Conservation (phyloP, 1,140 invertebrate species). For the Drosophila fuyamai region DNA sequence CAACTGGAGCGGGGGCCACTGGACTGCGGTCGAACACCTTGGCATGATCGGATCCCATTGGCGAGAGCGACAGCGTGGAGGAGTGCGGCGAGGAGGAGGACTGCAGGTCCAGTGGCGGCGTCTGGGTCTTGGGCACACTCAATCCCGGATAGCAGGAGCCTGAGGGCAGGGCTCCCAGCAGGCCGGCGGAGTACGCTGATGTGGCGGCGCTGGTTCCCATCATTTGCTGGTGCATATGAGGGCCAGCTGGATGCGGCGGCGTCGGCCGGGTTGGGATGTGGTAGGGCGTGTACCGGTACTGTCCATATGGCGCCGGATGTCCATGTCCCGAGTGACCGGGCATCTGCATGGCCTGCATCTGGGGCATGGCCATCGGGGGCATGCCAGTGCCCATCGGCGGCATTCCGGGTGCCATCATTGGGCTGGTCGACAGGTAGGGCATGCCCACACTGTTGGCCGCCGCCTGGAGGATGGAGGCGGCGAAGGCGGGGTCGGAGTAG, state of each 20-base stretch:
- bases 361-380: conserved; percentile 85
- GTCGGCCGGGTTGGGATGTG: conserved; percentile 77
- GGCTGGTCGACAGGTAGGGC: conserved; percentile 84
- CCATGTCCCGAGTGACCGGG: conserved; percentile 42
- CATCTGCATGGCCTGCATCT: conserved; percentile 30
- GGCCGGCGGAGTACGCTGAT: conserved; percentile 53
- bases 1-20: conserved; percentile 41
- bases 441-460: conserved; percentile 89
- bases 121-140: conserved; percentile 71
- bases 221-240: conserved; percentile 84
- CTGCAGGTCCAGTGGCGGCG: conserved; percentile 81
- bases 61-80: conserved; percentile 80
- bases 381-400: conserved; percentile 85
- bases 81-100: conserved; percentile 84
- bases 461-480: conserved; percentile 95
- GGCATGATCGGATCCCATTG: conserved; percentile 81
- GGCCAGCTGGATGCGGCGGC: conserved; percentile 59
- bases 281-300: conserved; percentile 85
- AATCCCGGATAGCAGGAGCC: conserved; percentile 43
- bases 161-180: conserved; percentile 48
- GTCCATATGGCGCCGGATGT: conserved; percentile 80
- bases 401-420: conserved; percentile 42
- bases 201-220: conserved; percentile 43
- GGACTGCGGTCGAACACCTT: conserved; percentile 75
- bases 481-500: conserved; percentile 95